A percentile compares a stretch with the other conserved stretches of the same genome.
phyloP scores from a whole-genome alignment of 2,113 vertebrate species.

The Gobiocypris rarus region DNA sequence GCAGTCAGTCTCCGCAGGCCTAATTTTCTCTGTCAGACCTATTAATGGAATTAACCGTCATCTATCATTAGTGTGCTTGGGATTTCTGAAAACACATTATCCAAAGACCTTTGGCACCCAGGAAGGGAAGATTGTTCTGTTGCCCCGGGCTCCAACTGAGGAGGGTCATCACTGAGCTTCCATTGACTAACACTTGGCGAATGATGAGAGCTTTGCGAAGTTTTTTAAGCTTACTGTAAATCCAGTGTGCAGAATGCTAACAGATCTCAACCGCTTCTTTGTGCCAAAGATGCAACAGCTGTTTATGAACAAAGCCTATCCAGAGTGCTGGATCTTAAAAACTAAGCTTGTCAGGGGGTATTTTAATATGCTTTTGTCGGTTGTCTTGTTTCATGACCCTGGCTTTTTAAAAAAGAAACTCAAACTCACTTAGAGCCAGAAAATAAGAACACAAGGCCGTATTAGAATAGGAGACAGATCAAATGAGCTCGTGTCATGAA shows the following conservation, averaged over 20 bases:
- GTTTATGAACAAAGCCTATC: slow-evolving; percentile 19
- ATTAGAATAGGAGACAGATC: slow-evolving; percentile 26
- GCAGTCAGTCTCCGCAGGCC: slow-evolving; percentile 6
- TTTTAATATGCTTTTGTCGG: slow-evolving; percentile 24
- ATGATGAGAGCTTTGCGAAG: slow-evolving; percentile 19
- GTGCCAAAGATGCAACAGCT: neutral
- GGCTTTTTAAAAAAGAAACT: neutral
- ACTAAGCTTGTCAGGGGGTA: slow-evolving; percentile 29
- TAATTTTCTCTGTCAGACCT: slow-evolving; percentile 34
- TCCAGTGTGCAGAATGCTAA: neutral
- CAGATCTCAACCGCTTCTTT: neutral
- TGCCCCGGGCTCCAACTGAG: neutral
- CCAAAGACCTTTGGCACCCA: slow-evolving; percentile 10
- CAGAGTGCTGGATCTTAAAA: neutral
- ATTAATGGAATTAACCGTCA: slow-evolving; percentile 42
- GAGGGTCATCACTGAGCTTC: neutral
- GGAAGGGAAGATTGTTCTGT: neutral
- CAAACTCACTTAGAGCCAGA: slow-evolving; percentile 23
- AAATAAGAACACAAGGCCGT: neutral
- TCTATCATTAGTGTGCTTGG: neutral
- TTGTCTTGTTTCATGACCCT: slow-evolving; percentile 13
- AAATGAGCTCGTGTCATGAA: slow-evolving; percentile 11
- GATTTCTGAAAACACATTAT: slow-evolving; percentile 24
- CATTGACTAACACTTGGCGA: neutral
- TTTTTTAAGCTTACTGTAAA: slow-evolving; percentile 8